Evolutionary conservation across 1,140 invertebrate species (phyloP), one percentile per base, ranked within the genome.

Genomic region (Caenorhabditis briggsae): DNA sequence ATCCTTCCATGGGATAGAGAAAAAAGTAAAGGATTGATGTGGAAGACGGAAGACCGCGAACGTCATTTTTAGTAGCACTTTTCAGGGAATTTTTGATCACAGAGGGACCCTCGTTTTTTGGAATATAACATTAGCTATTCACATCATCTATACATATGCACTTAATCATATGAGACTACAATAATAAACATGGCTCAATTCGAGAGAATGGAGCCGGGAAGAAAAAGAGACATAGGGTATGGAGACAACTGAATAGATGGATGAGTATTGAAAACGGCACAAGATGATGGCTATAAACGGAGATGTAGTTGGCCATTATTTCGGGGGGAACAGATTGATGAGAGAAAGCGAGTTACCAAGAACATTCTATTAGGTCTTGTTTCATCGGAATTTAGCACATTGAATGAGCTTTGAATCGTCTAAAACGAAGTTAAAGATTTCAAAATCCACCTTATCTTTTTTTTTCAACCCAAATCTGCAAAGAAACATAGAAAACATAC

Each of bases 261-360:
- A 78, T 78, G 70, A 78, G 70, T 78, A 78, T 78, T 78, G 82
- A 83, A 61, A 20, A 83, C 23, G 43, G 41, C 33, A 33, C 25
- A 48, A 58, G 55, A 82, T 25, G 74, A n/a, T 50, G 55, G 48
- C 48, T 18, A 82, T 82, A 56, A 41, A 83, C n/a, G 43, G 43
- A 78, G 18, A 58, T 43, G 53, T 53, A 83, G 82, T 25, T 12
- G 55, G 53, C 46, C 70, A 78, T 78, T 78, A 78, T 78, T 50
- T n/a, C 9, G 64, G 56, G 23, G 20, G 59, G 70, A 78, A 78
- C 70, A 78, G 70, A 78, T 78, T 78, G 70, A 78, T 78, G 70
- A 78, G 70, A n/a, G 70, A 12, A 12, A 50, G 20, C 18, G 41
- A 14, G 64, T 70, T 70, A 16, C 41, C 20, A 58, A 20, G n/a